Evolutionary conservation across 2,113 vertebrate genomes (phyloP).

Genomic region (Myocastor coypus): DNA sequence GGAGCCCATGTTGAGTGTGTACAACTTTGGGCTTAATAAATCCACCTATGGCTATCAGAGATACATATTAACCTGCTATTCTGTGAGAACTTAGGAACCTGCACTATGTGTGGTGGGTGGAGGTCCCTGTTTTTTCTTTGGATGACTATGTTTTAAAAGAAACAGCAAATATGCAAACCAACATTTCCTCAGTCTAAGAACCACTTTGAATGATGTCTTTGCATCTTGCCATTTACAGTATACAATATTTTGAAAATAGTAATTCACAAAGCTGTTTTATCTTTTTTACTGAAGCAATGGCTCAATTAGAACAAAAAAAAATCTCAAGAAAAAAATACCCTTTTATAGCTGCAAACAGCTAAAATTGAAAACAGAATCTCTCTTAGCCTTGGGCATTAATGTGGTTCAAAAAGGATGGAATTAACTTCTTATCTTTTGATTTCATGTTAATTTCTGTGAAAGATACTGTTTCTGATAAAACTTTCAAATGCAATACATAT

Average conservation of each 20-base stretch:
- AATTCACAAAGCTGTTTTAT: not conserved
- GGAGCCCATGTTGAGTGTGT: not conserved
- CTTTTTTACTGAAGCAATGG: not conserved
- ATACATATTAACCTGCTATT: not conserved
- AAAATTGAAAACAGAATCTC: not conserved
- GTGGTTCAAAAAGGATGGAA: not conserved
- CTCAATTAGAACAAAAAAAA: not conserved
- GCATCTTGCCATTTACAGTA: not conserved
- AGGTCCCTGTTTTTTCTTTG: not conserved
- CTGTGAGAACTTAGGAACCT: not conserved
- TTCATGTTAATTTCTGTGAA: constrained; percentile 6
- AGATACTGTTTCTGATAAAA: not conserved
- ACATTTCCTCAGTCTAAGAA: not conserved
- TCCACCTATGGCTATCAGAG: not conserved
- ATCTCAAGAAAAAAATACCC: not conserved
- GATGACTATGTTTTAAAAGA: not conserved
- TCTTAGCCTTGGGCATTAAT: not conserved
- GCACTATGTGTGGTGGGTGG: no score
- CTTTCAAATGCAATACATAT: not conserved
- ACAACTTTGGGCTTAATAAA: not conserved
- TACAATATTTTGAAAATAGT: not conserved
- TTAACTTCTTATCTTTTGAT: not conserved
- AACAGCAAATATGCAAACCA: not conserved
- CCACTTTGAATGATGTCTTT: not conserved
- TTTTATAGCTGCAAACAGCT: not conserved